These are phyloP conservation scores for Halocynthia roretzi DNA, from an alignment of 23 tunicate species.

Conservation along the genomic window DNA sequence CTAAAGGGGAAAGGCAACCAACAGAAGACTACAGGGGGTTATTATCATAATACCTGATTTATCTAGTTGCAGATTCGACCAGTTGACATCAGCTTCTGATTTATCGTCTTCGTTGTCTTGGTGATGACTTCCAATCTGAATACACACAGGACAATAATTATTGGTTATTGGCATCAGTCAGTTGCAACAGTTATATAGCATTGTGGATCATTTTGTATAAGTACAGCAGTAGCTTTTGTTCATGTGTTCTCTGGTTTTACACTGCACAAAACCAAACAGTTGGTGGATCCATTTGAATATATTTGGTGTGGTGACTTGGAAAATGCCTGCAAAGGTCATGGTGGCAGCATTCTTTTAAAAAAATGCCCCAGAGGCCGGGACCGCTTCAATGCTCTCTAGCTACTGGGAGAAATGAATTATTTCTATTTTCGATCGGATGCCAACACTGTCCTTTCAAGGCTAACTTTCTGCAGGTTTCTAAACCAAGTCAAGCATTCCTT, in stretches of 20 bases:
- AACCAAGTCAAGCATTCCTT: too few species aligned
- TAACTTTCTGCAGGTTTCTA: too few species aligned
- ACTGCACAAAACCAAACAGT: too few species aligned
- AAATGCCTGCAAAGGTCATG: too few species aligned
- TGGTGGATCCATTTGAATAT: too few species aligned
- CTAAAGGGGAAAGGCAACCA: too few species aligned
- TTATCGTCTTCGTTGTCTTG: conserved; percentile 15
- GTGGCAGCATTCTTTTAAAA: too few species aligned
- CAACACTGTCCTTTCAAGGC: not conserved
- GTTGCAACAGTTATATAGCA: not conserved
- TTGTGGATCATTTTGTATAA: not conserved
- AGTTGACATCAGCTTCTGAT: conserved; percentile 14
- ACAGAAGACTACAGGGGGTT: too few species aligned
- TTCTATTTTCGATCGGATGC: not conserved
- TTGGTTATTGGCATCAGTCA: too few species aligned
- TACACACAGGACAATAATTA: not conserved
- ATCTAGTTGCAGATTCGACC: conserved; percentile 20
- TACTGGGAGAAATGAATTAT: not conserved
- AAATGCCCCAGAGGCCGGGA: too few species aligned
- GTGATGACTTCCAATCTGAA: not conserved
- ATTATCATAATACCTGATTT: not conserved
- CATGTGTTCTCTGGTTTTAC: not conserved
- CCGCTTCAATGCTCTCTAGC: not conserved
- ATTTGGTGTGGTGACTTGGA: too few species aligned
- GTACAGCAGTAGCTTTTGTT: not conserved